Evolutionary conservation across 2,113 vertebrate genomes (phyloP).

Genomic region (Oreochromis aureus): DNA sequence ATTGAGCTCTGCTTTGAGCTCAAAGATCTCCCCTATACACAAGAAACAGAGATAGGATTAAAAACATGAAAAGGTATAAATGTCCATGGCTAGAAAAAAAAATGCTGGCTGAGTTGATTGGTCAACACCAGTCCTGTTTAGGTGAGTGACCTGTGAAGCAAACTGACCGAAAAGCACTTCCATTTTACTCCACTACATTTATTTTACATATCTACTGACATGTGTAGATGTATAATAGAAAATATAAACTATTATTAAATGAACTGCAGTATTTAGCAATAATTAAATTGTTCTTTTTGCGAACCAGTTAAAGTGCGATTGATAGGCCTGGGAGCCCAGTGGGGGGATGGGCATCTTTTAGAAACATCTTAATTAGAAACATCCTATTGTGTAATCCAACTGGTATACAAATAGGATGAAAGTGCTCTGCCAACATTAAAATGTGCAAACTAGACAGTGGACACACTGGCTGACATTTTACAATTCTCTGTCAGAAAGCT

Average conservation of each 20-base stretch:
- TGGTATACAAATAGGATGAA: neutral
- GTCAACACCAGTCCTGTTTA: neutral
- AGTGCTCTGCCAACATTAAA: neutral
- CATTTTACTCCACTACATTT: neutral
- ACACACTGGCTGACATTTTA: neutral
- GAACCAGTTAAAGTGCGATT: neutral
- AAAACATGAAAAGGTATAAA: neutral
- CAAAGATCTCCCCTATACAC: constrained; percentile 91
- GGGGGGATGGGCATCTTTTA: neutral
- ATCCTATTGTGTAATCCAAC: neutral
- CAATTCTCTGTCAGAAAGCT: neutral
- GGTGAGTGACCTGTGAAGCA: neutral
- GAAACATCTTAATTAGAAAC: neutral
- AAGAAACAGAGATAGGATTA: neutral
- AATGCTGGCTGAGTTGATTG: neutral
- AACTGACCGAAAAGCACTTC: neutral
- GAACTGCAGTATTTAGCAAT: neutral
- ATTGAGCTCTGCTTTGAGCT: constrained; percentile 97
- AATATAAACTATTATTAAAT: neutral
- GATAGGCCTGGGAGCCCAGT: neutral
- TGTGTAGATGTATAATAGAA: neutral
- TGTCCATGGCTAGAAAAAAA: neutral
- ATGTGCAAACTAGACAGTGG: neutral
- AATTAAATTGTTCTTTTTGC: neutral
- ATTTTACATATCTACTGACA: neutral